Evolutionary conservation across 64 coral and sea anemone genomes (phyloP).

Genomic region (Porites australiensis): DNA sequence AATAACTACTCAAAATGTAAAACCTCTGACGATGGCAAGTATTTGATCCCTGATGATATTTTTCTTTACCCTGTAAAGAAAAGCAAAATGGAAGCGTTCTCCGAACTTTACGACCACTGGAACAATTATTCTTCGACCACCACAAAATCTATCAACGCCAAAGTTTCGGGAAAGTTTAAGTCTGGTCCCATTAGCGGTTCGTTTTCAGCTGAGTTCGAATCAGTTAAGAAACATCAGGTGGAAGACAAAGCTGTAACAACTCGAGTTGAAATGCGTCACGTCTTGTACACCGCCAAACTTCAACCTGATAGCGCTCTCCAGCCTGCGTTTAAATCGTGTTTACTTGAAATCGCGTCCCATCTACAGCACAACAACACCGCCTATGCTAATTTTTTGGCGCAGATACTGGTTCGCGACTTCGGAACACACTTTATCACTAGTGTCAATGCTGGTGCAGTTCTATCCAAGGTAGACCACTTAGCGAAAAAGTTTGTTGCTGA

Average conservation of each 20-base stretch:
- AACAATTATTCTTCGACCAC: conserved; percentile 85
- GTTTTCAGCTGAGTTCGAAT: conserved; percentile 73
- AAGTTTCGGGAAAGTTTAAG: conserved; percentile 32
- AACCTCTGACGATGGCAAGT: conserved; percentile 88
- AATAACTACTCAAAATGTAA: conserved; percentile 86
- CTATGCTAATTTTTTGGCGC: conserved; percentile 73
- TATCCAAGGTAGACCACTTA: conserved; percentile 86
- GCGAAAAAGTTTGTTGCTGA: conserved; percentile 49
- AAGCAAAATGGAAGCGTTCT: conserved; percentile 71
- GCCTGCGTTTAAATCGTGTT: conserved; percentile 78
- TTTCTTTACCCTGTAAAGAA: conserved; percentile 77
- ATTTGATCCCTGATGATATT: conserved; percentile 77
- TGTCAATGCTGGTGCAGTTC: conserved; percentile 79
- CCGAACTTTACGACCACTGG: conserved; percentile 87
- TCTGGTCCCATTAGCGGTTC: conserved; percentile 55
- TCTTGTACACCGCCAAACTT: conserved; percentile 68
- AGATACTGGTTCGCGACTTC: conserved; percentile 87
- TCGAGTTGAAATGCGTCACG: conserved; percentile 82
- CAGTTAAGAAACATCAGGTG: conserved; percentile 91
- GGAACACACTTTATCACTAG: conserved; percentile 92
- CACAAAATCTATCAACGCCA: conserved; percentile 70
- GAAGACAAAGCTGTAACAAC: conserved; percentile 92
- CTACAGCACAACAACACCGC: conserved; percentile 88
- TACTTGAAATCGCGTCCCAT: conserved; percentile 88
- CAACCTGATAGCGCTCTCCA: conserved; percentile 80